A percentile compares a stretch with the other conserved stretches of the same genome.
Conservation (phyloP, 1,140 invertebrate genomes). For the Muscidifurax raptorellus region DNA sequence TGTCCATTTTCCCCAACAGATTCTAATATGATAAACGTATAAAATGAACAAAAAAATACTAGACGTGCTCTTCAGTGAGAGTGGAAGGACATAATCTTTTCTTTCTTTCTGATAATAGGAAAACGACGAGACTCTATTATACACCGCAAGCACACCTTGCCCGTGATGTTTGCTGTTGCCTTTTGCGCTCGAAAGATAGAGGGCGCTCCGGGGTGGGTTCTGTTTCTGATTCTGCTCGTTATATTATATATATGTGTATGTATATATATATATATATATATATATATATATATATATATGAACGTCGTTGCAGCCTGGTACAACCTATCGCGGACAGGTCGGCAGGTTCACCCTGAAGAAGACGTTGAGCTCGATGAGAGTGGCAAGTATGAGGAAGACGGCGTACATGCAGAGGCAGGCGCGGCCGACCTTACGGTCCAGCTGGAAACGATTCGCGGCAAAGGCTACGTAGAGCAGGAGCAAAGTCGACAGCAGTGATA, state of each 20-base stretch:
- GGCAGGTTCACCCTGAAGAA: constrained; percentile 91
- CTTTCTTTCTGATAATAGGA: too few relatives aligned
- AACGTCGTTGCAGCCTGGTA: neutral
- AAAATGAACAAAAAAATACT: too few relatives aligned
- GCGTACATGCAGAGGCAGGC: constrained; percentile 87
- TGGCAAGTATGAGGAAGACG: constrained; percentile 86
- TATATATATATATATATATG: too few relatives aligned
- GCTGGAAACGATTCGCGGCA: constrained; percentile 85
- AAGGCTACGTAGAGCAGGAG: constrained; percentile 86
- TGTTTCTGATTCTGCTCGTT: neutral
- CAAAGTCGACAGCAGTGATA: constrained; percentile 86
- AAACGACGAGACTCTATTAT: neutral
- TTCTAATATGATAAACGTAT: too few relatives aligned
- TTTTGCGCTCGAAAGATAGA: neutral
- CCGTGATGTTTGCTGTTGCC: neutral
- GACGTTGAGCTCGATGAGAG: constrained; percentile 90
- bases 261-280: too few relatives aligned
- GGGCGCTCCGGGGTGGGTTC: neutral
- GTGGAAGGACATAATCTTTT: too few relatives aligned
- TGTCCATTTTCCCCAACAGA: too few relatives aligned
- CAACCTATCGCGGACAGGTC: constrained; percentile 79
- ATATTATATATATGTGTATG: too few relatives aligned
- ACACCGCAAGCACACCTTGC: too few relatives aligned
- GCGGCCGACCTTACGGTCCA: constrained; percentile 86
- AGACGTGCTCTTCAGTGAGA: too few relatives aligned